Conservation (phyloP, 2,888 invertebrate species). For the Lasioglossum leucozonium region DNA sequence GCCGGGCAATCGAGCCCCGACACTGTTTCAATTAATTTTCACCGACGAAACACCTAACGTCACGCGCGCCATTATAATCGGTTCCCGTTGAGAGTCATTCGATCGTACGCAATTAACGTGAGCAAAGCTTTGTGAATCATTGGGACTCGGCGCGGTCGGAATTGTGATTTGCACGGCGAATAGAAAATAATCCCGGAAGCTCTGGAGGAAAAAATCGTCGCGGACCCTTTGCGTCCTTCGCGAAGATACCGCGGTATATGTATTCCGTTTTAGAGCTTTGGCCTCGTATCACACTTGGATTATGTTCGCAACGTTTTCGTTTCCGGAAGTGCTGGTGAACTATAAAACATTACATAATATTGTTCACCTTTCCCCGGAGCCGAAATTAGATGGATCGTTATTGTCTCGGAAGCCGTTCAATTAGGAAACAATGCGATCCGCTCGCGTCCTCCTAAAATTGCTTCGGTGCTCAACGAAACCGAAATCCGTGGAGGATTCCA, state of each 20-base stretch:
- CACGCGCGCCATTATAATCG: slow-evolving; percentile 35
- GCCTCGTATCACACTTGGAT: too few relatives aligned
- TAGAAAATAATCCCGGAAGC: background rate
- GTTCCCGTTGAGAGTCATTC: slow-evolving; percentile 15
- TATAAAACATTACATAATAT: too few relatives aligned
- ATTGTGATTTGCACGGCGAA: background rate
- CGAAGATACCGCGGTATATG: background rate
- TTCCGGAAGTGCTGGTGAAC: too few relatives aligned
- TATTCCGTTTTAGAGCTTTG: background rate
- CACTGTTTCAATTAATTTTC: slow-evolving; percentile 49
- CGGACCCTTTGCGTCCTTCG: background rate
- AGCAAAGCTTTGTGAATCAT: slow-evolving; percentile 59
- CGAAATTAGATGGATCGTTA: background rate
- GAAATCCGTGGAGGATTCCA: background rate
- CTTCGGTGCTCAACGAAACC: background rate
- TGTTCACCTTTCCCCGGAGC: background rate
- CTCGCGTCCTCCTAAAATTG: background rate
- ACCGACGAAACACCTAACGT: slow-evolving; percentile 32
- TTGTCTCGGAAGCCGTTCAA: background rate
- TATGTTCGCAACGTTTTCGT: too few relatives aligned
- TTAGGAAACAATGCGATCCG: background rate
- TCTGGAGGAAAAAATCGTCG: background rate
- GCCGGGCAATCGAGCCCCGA: background rate
- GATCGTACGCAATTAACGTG: slow-evolving; percentile 54
- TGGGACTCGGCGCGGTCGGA: background rate